Evolutionary conservation across 2,113 vertebrate genomes (phyloP).

Genomic region (Ornithorhynchus anatinus): DNA sequence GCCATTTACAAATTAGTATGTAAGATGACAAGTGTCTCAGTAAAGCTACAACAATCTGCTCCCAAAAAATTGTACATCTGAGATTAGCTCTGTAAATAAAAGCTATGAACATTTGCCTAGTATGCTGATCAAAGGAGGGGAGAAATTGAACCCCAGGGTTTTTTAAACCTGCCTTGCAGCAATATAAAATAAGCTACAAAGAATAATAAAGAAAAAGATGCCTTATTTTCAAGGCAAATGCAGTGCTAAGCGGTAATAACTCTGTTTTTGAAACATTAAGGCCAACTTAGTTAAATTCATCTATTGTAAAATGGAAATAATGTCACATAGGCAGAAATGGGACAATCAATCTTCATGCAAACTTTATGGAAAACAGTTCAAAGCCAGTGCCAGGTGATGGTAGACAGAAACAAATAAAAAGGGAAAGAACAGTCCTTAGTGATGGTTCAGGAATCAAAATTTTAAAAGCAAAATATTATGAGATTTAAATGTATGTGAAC

Average conservation of each 20-base stretch:
- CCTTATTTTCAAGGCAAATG: conserved; percentile 9
- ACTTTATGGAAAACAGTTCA: conserved; percentile 39
- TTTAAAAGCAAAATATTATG: conserved; percentile 27
- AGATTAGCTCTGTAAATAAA: conserved; percentile 39
- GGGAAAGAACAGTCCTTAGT: conserved; percentile 20
- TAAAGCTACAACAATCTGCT: not conserved
- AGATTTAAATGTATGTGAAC: not conserved
- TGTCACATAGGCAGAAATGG: conserved; percentile 56
- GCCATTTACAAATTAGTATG: conserved; percentile 12
- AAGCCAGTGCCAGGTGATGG: conserved; percentile 10
- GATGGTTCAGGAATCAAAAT: conserved; percentile 28
- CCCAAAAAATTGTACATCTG: not conserved
- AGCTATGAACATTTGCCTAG: not conserved
- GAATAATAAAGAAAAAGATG: not conserved
- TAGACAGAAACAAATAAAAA: conserved; percentile 49
- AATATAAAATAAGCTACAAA: not conserved
- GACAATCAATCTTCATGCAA: conserved; percentile 59
- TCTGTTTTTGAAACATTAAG: conserved; percentile 57
- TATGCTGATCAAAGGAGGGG: conserved; percentile 19
- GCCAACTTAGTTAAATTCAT: conserved; percentile 50
- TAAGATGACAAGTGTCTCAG: conserved; percentile 10
- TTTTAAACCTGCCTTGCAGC: not conserved
- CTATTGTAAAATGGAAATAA: conserved; percentile 50
- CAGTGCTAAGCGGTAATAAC: conserved; percentile 31
- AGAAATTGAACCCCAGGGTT: not conserved